Evolutionary conservation across 2,113 vertebrate species (phyloP).

Genomic region (Sakesphorus luctuosus): DNA sequence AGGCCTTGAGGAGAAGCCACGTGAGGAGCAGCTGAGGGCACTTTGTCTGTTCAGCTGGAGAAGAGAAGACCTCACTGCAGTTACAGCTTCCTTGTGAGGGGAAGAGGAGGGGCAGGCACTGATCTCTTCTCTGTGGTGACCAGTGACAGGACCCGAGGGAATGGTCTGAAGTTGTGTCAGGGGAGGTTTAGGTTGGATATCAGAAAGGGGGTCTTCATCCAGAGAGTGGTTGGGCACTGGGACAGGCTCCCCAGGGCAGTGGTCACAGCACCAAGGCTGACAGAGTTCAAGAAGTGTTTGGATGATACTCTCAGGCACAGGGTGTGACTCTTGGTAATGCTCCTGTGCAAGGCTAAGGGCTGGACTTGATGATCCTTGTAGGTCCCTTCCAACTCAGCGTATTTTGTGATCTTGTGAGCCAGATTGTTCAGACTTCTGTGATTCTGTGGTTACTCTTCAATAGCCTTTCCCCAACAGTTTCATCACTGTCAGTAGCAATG

Average conservation of each 20-base stretch:
- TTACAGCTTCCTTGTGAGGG: background rate
- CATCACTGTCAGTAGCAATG: rapidly evolving
- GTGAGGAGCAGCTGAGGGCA: background rate
- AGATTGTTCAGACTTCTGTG: background rate
- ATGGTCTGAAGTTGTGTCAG: background rate
- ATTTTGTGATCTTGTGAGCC: no score
- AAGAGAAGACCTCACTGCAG: background rate
- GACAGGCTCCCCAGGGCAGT: background rate
- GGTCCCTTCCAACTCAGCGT: background rate
- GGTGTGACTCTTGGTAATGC: background rate
- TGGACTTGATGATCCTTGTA: background rate
- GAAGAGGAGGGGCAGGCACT: background rate
- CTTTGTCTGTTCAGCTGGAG: background rate
- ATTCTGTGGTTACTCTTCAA: background rate
- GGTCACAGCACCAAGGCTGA: background rate
- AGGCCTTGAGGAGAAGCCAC: background rate
- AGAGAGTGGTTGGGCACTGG: background rate
- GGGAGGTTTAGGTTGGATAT: background rate
- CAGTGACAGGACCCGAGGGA: background rate
- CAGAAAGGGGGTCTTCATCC: background rate
- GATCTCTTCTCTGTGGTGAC: background rate
- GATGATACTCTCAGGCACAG: background rate
- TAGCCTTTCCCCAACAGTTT: background rate
- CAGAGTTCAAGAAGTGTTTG: background rate
- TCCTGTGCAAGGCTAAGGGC: background rate